phyloP scores from a whole-genome alignment of 2,113 vertebrate species.

The Microcebus ravelobensis region DNA sequence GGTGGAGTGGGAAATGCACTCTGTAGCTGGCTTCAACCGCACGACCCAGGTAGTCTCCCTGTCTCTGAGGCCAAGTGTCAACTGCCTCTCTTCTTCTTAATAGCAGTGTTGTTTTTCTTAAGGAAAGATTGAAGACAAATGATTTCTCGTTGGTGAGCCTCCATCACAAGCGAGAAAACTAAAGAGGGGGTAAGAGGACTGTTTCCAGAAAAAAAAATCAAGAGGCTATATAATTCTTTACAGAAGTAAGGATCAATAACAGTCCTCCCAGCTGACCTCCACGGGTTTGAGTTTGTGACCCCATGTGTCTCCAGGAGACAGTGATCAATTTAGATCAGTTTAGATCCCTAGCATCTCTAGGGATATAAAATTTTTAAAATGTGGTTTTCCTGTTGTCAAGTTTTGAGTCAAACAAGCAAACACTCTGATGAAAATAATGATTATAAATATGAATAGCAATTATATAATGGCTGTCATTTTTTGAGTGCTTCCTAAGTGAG shows the following conservation, averaged over 20 bases:
- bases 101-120: not conserved
- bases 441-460: not conserved
- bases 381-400: not conserved
- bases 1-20: accelerated
- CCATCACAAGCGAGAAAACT: not conserved
- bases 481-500: not conserved
- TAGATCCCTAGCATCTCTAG: not conserved
- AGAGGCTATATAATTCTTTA: not conserved
- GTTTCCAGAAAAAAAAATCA: constrained; percentile 2
- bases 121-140: not conserved
- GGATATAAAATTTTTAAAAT: constrained; percentile 17
- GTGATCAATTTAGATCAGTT: too few species aligned
- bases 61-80: not conserved
- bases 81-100: not conserved
- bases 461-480: not conserved
- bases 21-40: not conserved
- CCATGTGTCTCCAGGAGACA: not conserved
- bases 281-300: not conserved
- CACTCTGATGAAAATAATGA: not conserved
- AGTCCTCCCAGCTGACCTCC: not conserved
- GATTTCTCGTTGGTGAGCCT: not conserved
- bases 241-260: not conserved
- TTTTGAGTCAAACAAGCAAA: not conserved
- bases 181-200: not conserved
- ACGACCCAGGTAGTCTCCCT: not conserved